These are phyloP conservation scores for Agriopis aurantiaria DNA, from an alignment of 2,888 invertebrate genomes.

Conservation along the genomic window DNA sequence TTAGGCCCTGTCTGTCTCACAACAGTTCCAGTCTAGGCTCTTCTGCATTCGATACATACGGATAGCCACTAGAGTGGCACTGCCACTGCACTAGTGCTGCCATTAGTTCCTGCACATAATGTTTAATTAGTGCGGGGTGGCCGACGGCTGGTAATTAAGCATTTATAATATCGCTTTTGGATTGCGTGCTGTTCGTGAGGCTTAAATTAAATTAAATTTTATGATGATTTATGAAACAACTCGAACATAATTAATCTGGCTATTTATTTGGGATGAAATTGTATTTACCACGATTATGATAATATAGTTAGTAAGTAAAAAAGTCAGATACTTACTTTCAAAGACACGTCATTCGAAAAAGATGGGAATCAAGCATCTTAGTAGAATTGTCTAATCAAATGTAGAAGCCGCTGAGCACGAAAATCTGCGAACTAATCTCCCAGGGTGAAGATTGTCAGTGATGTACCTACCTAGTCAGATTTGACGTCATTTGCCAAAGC, in stretches of 20 bases:
- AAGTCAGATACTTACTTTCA: too few relatives aligned
- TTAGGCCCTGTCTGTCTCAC: slow-evolving; percentile 7
- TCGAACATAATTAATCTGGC: not conserved
- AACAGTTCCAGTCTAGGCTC: not conserved
- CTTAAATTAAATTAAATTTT: slow-evolving; percentile 25
- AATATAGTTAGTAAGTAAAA: too few relatives aligned
- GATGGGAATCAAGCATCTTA: too few relatives aligned
- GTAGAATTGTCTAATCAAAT: too few relatives aligned
- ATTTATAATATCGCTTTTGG: slow-evolving; percentile 23
- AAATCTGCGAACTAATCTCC: too few relatives aligned
- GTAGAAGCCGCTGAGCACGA: too few relatives aligned
- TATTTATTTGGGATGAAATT: slow-evolving; percentile 6
- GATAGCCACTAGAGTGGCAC: not conserved
- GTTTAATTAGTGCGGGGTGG: slow-evolving; percentile 24
- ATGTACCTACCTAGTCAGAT: too few relatives aligned
- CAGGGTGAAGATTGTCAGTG: too few relatives aligned
- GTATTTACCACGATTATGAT: not conserved
- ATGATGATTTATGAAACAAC: slow-evolving; percentile 20
- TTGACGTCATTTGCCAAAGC: too few relatives aligned
- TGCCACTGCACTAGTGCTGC: slow-evolving; percentile 3
- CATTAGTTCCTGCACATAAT: slow-evolving; percentile 26
- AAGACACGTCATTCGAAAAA: too few relatives aligned
- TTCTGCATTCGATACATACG: slow-evolving; percentile 23
- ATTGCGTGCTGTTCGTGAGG: slow-evolving; percentile 15
- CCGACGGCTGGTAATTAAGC: slow-evolving; percentile 23